phyloP scores from a whole-genome alignment of 1,140 invertebrate genomes.

The Drosophila micromelanica region DNA sequence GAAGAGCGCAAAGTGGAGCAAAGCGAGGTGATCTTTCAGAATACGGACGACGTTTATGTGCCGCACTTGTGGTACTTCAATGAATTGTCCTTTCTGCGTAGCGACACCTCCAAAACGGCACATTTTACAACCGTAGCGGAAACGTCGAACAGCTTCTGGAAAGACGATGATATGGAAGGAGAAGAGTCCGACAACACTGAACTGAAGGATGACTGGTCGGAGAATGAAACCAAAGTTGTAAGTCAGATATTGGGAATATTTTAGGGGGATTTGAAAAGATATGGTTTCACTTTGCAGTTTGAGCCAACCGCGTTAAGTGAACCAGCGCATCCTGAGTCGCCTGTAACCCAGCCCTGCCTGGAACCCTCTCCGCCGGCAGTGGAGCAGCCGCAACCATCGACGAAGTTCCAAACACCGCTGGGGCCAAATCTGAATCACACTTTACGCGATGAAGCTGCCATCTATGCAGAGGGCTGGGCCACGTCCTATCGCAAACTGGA shows the following conservation, averaged over 20 bases:
- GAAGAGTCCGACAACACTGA: not conserved
- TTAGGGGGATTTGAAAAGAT: not conserved
- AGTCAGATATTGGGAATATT: not conserved
- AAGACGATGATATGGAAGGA: not conserved
- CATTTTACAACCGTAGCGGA: not conserved
- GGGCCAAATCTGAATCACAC: not conserved
- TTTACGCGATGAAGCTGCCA: constrained; percentile 31
- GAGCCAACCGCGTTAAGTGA: not conserved
- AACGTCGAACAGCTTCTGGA: not conserved
- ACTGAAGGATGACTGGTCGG: not conserved
- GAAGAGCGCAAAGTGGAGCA: constrained; percentile 36
- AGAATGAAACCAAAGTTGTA: constrained; percentile 16
- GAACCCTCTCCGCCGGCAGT: not conserved
- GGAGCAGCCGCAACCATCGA: not conserved
- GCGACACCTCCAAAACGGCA: not conserved
- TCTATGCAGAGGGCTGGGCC: constrained; percentile 50
- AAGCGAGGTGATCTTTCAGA: not conserved
- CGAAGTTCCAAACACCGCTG: not conserved
- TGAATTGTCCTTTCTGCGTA: constrained; percentile 22
- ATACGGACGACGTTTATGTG: constrained; percentile 14
- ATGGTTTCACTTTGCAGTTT: constrained; percentile 3
- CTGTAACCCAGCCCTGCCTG: not conserved
- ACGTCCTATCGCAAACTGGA: constrained; percentile 48
- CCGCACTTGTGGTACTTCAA: constrained; percentile 45
- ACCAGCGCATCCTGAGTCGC: not conserved